Base-by-base conservation (phyloP, 1,140 invertebrate genomes). In the Ostrea edulis region DNA sequence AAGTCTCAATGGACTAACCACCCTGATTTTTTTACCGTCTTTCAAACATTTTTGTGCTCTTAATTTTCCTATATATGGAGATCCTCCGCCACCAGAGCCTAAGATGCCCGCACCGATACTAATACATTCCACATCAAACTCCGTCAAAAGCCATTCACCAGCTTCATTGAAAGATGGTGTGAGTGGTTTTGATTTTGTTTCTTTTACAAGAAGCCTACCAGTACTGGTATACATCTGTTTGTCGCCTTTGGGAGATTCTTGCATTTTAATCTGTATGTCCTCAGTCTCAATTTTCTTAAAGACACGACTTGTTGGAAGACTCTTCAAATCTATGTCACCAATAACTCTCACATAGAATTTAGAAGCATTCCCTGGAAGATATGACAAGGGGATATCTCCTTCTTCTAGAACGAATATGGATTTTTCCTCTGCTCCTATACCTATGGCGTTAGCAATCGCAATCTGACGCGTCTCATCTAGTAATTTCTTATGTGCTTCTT, bases 1-100 rank as follows among this genome's bases (percentile, higher is more conserved):
- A 29, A 92, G 84, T 22, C 81, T 89, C 82, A 91, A 86, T 17
- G 91, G 92, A 20, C 90, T 86, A 0, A 92, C 84, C 20, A 94
- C 89, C 82, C 92, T 85, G 0, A 94, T 93, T 86, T 87, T 87
- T 86, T 93, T 92, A 0, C 94, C 94, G 55, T 91, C 83, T 52
- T 83, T 83, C 3, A 94, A 35, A 22, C 89, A 86, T 52, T 86
- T 87, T 0, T 92, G 77, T 4, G 92, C 91, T 35, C 91, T 44
- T 0, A 93, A 65, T 82, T 89, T 86, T 5, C 91, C 93, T 12
- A 94, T 22, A 86, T 94, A 88, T 8, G 94, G 92, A 65, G 86
- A 92, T 12, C 92, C 93, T 11, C 94, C 94, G 9, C 94, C 94
- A 11, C 94, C 94, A 88, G 92, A 93, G 8, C 93, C 94, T 9